Conservation (phyloP, 2,888 invertebrate species). For the Galerucella calmariensis region DNA sequence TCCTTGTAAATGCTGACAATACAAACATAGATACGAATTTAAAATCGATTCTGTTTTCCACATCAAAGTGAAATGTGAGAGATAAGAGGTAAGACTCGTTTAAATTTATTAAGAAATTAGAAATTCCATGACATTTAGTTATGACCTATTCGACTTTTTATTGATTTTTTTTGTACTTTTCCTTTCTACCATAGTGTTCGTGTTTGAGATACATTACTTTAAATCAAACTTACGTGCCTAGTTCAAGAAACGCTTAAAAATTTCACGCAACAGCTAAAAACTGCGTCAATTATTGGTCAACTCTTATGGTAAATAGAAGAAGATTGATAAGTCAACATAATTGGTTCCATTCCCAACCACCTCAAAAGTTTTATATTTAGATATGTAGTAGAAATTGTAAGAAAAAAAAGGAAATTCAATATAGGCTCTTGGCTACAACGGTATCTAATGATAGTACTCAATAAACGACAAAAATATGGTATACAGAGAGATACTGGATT, state of each 20-base stretch:
- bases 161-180: neutral
- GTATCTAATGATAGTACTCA: too few species aligned
- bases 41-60: constrained; percentile 12
- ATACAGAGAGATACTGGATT: too few species aligned
- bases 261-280: neutral
- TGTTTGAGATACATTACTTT: neutral
- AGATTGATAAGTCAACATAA: too few species aligned
- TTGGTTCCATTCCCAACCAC: too few species aligned
- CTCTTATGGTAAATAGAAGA: too few species aligned
- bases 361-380: too few species aligned
- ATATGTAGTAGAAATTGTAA: too few species aligned
- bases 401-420: too few species aligned
- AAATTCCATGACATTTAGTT: neutral
- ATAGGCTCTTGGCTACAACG: too few species aligned
- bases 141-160: neutral
- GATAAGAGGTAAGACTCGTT: constrained; percentile 2
- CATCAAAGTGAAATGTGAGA: constrained; percentile 4
- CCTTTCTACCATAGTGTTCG: neutral
- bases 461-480: too few species aligned
- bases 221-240: neutral
- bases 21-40: constrained; percentile 28
- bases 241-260: neutral
- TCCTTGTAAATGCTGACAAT: constrained; percentile 8
- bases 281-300: neutral
- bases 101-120: neutral